phyloP scores from a whole-genome alignment of 2,888 invertebrate species.

The Siphlonurus alternatus region DNA sequence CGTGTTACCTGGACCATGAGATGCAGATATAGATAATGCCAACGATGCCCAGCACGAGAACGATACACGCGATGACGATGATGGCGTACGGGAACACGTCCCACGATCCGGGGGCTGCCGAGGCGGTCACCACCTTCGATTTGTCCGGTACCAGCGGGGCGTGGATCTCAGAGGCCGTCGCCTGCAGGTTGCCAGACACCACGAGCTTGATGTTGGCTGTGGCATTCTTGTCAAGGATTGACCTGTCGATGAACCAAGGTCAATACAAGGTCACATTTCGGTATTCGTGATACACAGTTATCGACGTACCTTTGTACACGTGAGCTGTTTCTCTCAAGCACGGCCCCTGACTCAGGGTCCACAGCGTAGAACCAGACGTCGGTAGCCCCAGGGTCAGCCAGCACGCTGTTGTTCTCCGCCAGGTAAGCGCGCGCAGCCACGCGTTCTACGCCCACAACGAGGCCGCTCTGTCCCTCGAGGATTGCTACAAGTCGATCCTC shows the following conservation, averaged over 20 bases:
- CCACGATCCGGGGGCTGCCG: slow-evolving; percentile 36
- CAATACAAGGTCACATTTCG: not conserved
- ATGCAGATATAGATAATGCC: slow-evolving; percentile 88
- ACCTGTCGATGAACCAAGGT: slow-evolving; percentile 24
- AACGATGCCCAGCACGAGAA: slow-evolving; percentile 67
- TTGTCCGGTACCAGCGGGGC: slow-evolving; percentile 29
- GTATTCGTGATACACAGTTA: not conserved
- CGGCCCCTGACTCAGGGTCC: slow-evolving; percentile 58
- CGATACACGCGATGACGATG: slow-evolving; percentile 76
- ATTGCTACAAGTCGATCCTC: slow-evolving; percentile 37
- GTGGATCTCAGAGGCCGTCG: slow-evolving; percentile 49
- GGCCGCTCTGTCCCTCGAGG: slow-evolving; percentile 52
- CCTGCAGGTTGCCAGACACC: slow-evolving; percentile 47
- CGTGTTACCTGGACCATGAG: slow-evolving; percentile 85
- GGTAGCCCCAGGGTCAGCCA: slow-evolving; percentile 53
- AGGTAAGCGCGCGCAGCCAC: slow-evolving; percentile 60
- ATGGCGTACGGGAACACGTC: slow-evolving; percentile 78
- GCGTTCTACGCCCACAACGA: slow-evolving; percentile 66
- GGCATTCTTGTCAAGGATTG: slow-evolving; percentile 40
- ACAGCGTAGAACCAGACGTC: slow-evolving; percentile 79
- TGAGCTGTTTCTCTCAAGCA: slow-evolving; percentile 53
- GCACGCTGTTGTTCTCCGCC: slow-evolving; percentile 57
- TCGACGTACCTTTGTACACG: slow-evolving; percentile 45
- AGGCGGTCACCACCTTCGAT: slow-evolving; percentile 12
- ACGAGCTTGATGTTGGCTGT: slow-evolving; percentile 49